These are phyloP conservation scores for Brenthis daphne DNA, from an alignment of 2,888 invertebrate genomes.

Conservation along the genomic window DNA sequence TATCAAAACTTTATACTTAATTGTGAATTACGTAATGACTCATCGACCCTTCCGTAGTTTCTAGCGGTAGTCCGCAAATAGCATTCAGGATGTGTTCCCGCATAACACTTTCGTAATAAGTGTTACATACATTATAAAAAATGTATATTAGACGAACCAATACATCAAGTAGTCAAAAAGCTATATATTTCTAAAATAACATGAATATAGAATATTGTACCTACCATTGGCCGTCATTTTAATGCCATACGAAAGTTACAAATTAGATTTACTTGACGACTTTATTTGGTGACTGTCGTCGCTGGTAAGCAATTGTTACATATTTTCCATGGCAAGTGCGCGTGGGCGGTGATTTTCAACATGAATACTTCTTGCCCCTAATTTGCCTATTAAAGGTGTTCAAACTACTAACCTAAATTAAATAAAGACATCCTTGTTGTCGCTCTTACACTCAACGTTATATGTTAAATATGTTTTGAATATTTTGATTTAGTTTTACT, in stretches of 20 bases:
- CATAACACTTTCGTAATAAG: slow-evolving; percentile 20
- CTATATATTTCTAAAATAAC: too few species aligned
- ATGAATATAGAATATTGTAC: too few species aligned
- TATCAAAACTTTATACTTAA: slow-evolving; percentile 24
- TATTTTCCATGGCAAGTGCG: slow-evolving; percentile 4
- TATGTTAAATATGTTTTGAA: neutral
- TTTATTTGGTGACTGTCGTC: too few species aligned
- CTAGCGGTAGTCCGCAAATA: slow-evolving; percentile 33
- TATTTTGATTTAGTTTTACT: too few species aligned
- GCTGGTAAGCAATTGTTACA: neutral
- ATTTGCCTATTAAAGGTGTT: slow-evolving; percentile 23
- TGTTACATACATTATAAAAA: slow-evolving; percentile 4
- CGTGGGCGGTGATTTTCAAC: slow-evolving; percentile 25
- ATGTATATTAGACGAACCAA: too few species aligned
- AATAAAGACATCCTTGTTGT: slow-evolving; percentile 15
- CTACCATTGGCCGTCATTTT: too few species aligned
- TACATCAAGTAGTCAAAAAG: too few species aligned
- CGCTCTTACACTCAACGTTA: neutral
- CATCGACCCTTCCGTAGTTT: slow-evolving; percentile 34
- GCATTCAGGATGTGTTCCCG: slow-evolving; percentile 23
- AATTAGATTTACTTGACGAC: neutral
- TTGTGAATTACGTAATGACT: slow-evolving; percentile 32
- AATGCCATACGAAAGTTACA: too few species aligned
- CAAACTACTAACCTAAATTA: slow-evolving; percentile 11
- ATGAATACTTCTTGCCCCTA: slow-evolving; percentile 24